These are phyloP conservation scores for Nestor notabilis DNA, from an alignment of 2,113 vertebrate genomes.

Conservation along the genomic window DNA sequence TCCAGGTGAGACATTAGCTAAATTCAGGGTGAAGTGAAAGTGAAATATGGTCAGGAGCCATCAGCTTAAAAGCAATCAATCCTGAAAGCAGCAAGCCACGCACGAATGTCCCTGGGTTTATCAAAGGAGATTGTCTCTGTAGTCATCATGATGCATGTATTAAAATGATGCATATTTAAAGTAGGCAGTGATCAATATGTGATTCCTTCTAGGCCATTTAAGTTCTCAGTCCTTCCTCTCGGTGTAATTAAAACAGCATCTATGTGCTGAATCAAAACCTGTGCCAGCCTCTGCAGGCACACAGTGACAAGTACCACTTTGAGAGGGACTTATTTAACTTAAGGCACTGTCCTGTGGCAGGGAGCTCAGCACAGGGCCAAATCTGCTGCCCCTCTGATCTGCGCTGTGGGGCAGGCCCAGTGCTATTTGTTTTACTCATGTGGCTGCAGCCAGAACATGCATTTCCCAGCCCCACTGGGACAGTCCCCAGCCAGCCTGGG, in stretches of 20 bases:
- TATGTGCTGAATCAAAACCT: background rate
- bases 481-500: background rate
- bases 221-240: background rate
- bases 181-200: background rate
- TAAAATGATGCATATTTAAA: background rate
- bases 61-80: background rate
- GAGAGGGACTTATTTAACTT: background rate
- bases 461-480: background rate
- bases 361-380: background rate
- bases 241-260: background rate
- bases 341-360: background rate
- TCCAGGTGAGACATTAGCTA: background rate
- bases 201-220: background rate
- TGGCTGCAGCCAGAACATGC: background rate
- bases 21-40: background rate
- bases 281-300: background rate
- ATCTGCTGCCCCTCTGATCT: background rate
- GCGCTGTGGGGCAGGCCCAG: background rate
- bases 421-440: background rate
- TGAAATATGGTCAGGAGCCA: background rate
- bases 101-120: background rate
- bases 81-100: background rate
- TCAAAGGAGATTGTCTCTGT: background rate
- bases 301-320: rapidly evolving
- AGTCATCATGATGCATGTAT: background rate